A percentile compares a stretch with the other conserved stretches of the same genome.
phyloP scores from a whole-genome alignment of 2,797 vertebrate genomes.

The Halcyon badia region DNA sequence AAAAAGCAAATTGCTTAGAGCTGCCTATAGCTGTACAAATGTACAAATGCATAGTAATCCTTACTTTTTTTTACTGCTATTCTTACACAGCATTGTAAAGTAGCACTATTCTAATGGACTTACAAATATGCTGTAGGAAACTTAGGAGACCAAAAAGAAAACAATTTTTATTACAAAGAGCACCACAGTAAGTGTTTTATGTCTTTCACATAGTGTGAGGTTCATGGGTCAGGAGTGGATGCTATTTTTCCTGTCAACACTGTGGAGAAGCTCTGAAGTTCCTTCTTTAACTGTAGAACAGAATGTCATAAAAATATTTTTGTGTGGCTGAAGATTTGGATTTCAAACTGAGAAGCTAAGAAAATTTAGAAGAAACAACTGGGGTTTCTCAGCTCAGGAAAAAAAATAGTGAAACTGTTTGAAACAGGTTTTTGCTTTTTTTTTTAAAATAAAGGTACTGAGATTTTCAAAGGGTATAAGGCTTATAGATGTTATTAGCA shows the following conservation, averaged over 20 bases:
- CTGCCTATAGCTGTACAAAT: not conserved
- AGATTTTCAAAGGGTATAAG: not conserved
- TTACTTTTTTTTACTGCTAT: not conserved
- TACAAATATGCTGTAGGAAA: not conserved
- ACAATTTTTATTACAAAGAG: not conserved
- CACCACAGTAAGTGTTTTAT: not conserved
- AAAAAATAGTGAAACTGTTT: not conserved
- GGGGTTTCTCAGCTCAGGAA: not conserved
- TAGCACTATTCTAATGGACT: not conserved
- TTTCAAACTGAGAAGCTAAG: not conserved
- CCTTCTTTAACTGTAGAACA: not conserved
- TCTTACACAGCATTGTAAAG: not conserved
- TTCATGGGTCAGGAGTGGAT: not conserved
- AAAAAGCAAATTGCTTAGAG: not conserved
- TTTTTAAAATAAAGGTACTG: not conserved
- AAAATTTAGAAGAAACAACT: not conserved
- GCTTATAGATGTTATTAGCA: not conserved
- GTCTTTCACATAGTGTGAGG: not conserved
- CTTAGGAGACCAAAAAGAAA: not conserved
- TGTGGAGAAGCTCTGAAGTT: not conserved
- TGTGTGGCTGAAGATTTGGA: not conserved
- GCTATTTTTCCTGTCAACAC: not conserved
- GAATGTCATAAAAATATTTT: not conserved
- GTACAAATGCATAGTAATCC: not conserved
- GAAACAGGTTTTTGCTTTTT: not conserved